Evolutionary conservation across 2,888 invertebrate species (phyloP).

Genomic region (Scaptodrosophila latifasciaeformis): DNA sequence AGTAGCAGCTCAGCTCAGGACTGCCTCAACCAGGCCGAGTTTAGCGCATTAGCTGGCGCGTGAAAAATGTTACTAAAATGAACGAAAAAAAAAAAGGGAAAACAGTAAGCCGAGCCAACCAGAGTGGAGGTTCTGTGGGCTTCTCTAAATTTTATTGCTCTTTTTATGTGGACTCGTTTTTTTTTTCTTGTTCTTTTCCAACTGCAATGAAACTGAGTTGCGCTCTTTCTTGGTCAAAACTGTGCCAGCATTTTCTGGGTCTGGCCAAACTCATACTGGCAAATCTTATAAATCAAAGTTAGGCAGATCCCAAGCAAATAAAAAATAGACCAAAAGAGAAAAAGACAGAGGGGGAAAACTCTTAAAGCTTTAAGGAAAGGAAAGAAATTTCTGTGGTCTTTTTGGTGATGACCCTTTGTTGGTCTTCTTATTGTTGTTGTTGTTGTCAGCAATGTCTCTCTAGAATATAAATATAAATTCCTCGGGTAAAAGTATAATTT

Average conservation of each 20-base stretch:
- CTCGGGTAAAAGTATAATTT: conserved; percentile 32
- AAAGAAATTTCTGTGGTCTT: neutral
- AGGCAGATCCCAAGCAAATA: neutral
- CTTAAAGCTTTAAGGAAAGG: conserved; percentile 55
- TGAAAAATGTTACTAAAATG: conserved; percentile 2
- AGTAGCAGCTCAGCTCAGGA: conserved; percentile 4
- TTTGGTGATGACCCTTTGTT: conserved; percentile 23
- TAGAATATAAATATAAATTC: conserved; percentile 15
- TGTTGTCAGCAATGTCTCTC: neutral
- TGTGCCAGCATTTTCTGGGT: conserved; percentile 14
- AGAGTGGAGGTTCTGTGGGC: conserved; percentile 17
- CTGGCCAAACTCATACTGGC: conserved; percentile 46
- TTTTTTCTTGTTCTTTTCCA: conserved; percentile 19
- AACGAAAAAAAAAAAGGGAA: no score
- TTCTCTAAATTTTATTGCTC: conserved; percentile 20
- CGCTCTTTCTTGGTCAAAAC: neutral
- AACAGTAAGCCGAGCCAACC: no score
- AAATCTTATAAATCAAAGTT: conserved; percentile 57
- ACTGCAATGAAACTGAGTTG: neutral
- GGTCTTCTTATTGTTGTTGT: conserved; percentile 9
- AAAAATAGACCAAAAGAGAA: neutral
- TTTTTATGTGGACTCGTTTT: conserved; percentile 15
- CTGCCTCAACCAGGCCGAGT: neutral
- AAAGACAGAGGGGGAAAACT: neutral
- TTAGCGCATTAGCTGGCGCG: conserved; percentile 5